Conservation (phyloP, 2,113 vertebrate species). For the Burhinus bistriatus region DNA sequence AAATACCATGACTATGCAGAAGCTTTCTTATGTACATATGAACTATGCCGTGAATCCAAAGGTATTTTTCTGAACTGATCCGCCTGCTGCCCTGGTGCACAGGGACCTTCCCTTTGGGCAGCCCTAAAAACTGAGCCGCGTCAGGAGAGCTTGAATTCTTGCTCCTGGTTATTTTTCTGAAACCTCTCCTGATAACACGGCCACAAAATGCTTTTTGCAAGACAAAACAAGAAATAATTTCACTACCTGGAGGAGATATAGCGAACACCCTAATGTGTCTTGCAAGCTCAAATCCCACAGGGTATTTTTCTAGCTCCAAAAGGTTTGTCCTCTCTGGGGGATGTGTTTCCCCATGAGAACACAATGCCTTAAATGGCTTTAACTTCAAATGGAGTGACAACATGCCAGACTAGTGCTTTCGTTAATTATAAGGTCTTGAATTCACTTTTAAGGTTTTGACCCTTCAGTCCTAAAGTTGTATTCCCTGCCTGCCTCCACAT, state of each 20-base stretch:
- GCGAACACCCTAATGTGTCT: neutral
- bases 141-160: neutral
- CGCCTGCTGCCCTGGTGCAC: accelerated
- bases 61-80: neutral
- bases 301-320: neutral
- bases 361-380: neutral
- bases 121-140: neutral
- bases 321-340: neutral
- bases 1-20: neutral
- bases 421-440: neutral
- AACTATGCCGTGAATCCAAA: neutral
- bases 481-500: neutral
- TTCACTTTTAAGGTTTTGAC: neutral
- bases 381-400: neutral
- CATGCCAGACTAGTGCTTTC: neutral
- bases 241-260: neutral
- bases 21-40: neutral
- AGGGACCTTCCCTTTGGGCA: neutral
- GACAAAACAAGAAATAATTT: neutral
- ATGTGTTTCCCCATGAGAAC: neutral
- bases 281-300: neutral
- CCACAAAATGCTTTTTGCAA: neutral
- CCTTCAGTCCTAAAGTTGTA: neutral
- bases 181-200: neutral
- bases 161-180: neutral